Evolutionary conservation across 2,113 vertebrate genomes (phyloP), one percentile per base, ranked within the genome.

Genomic region (Carassius carassius): DNA sequence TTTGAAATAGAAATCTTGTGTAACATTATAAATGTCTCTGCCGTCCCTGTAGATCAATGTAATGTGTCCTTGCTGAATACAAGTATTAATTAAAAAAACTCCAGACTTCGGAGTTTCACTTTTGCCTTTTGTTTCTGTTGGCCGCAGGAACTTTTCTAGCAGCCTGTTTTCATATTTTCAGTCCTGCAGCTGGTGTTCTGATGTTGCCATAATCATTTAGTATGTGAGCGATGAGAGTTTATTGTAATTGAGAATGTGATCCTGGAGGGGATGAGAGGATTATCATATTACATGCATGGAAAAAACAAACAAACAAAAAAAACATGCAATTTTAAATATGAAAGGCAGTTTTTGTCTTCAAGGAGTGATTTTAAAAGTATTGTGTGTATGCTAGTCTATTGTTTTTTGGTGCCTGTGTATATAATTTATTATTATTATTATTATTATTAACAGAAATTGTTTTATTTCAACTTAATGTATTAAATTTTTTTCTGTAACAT

Each of bases 211-310:
- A 84, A 83, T 83, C n/a, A 78, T 79, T 73, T 49, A 54, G 25
- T 41, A 72, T 62, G n/a, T 37, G 58, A 58, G 56, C 17, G 37
- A 37, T 86, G 69, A 69, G 78, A 63, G 73, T 67, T 79, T 41
- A 11, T 81, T 51, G 81, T 88, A 67, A 87, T 72, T 58, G 49
- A 77, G 37, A 84, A 73, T 73, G 70, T 49, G 51, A 58, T 37
- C 44, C 32, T 60, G 41, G 21, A 51, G 44, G 44, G 70, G 3
- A 65, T 79, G 82, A 60, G 82, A 84, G 85, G 82, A 83, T 89
- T 83, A 85, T 75, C 74, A 76, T 84, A 84, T 87, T 87, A 84
- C 67, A 86, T 51, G 44, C 51, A 74, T 67, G 37, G 54, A 47
- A 32, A 41, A 78, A 54, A 44, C 29, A 29, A 54, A 35, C 60